A percentile compares a stretch with the other conserved stretches of the same genome.
phyloP scores from a whole-genome alignment of 2,797 vertebrate genomes.

The Thunnus albacares region DNA sequence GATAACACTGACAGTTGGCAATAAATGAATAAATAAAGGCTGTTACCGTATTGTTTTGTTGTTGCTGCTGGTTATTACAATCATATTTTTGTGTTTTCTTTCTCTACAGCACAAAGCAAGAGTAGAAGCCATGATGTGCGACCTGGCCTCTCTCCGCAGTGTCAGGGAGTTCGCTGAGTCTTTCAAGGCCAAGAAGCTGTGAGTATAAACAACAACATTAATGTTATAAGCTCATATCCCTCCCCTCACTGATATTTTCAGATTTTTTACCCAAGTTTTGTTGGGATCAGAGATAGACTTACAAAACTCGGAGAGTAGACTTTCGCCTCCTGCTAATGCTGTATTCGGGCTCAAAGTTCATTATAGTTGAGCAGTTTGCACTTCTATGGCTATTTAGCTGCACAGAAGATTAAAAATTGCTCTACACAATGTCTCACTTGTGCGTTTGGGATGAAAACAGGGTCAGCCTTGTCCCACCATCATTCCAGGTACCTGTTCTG shows the following conservation, averaged over 20 bases:
- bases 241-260: too few relatives aligned
- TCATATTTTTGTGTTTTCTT: conserved; percentile 31
- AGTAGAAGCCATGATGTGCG: conserved; percentile 95
- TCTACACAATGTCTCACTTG: not conserved
- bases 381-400: not conserved
- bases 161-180: conserved; percentile 92
- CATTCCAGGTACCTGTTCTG: not conserved
- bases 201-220: conserved; percentile 80
- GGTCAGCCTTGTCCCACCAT: not conserved
- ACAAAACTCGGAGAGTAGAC: not conserved
- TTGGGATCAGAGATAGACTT: not conserved
- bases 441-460: not conserved
- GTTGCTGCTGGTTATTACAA: not conserved
- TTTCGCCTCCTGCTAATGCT: not conserved
- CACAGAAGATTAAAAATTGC: not conserved
- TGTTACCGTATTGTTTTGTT: not conserved
- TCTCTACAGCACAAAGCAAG: conserved; percentile 93
- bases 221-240: not conserved
- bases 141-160: conserved; percentile 93
- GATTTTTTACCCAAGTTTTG: not conserved
- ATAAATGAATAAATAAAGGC: not conserved
- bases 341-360: not conserved
- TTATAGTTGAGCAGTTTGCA: not conserved
- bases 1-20: not conserved
- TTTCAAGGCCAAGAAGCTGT: conserved; percentile 96